phyloP scores from a whole-genome alignment of 1,140 invertebrate species.

The Apocrypta bakeri region DNA sequence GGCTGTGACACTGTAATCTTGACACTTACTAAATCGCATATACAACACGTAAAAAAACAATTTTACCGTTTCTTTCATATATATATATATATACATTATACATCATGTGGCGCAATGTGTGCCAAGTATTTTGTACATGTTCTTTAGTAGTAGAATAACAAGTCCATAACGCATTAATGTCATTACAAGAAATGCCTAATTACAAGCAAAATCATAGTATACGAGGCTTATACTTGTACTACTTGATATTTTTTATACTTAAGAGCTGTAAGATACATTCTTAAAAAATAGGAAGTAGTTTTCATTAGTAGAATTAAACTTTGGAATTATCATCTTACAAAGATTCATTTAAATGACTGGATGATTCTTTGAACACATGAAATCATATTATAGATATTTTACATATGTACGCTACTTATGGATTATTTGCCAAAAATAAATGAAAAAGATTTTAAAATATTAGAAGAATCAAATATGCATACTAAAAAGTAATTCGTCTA shows the following conservation, averaged over 20 bases:
- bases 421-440: background rate
- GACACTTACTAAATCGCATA: constrained; percentile 43
- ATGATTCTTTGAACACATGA: constrained; percentile 47
- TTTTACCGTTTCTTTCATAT: constrained; percentile 46
- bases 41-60: constrained; percentile 42
- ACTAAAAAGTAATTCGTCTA: constrained; percentile 23
- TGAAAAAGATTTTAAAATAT: constrained; percentile 13
- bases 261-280: constrained; percentile 32
- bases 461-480: background rate
- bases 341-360: constrained; percentile 39
- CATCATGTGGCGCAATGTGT: constrained; percentile 25
- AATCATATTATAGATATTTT: constrained; percentile 25
- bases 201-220: constrained; percentile 37
- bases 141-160: constrained; percentile 37
- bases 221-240: constrained; percentile 24
- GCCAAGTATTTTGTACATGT: constrained; percentile 46
- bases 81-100: constrained; percentile 35
- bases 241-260: constrained; percentile 28
- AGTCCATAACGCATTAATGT: constrained; percentile 36
- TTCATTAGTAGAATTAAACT: constrained; percentile 34
- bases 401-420: background rate
- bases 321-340: constrained; percentile 44
- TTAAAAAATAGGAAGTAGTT: constrained; percentile 42
- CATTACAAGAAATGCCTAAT: constrained; percentile 36
- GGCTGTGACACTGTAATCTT: constrained; percentile 13